Base-by-base conservation (phyloP, 53 echinoderm and acorn worm genomes). In the Zoroaster sp. region DNA sequence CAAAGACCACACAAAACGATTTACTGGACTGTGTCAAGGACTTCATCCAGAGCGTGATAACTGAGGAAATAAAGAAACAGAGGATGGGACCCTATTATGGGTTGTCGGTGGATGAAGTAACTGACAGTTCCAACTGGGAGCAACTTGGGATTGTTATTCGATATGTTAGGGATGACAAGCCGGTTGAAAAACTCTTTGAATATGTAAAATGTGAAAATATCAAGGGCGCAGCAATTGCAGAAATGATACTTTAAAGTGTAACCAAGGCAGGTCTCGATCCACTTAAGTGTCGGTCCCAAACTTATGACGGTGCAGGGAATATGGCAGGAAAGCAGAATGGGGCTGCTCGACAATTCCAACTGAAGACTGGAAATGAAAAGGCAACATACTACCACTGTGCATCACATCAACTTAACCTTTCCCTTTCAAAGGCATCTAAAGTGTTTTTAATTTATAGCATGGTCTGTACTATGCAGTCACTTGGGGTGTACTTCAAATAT, bases 141-240 rank as follows among this genome's bases (percentile, higher is more conserved):
- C 93, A 93, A 31, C 80, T 93, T 3, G 93, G 45, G 6, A 59
- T 90, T 45, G 90, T 93, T 46, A 59, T 93, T 55, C 65, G 93
- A 18, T 93, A 90, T 37, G 3, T 78, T 4, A 63, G 77, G 34
- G 66, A 33, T 3, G 3, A 59, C 10, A 30, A 53, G 31, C 87
- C 93, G 10, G 51, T 90, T 5, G 90, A 90, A 66, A 28, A 72
- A 18, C 54, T 86, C 14, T 4, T 87, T 5, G 42, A 35, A 21
- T 87, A 73, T 35, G 74, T 90, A 15, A 59, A 28, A 0, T 87
- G 89, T 55, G 74, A 86, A 18, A 66, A 33, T 4, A 86, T 77
- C 28, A 93, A 78, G 28, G 87, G 87, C 12, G 36, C 65, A 14
- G 74, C 71, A 2, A n/a, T n/a, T n/a, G n/a, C n/a, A n/a, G n/a